Evolutionary conservation across 1,140 invertebrate species (phyloP).

Genomic region (Plectrocnemia conspersa): DNA sequence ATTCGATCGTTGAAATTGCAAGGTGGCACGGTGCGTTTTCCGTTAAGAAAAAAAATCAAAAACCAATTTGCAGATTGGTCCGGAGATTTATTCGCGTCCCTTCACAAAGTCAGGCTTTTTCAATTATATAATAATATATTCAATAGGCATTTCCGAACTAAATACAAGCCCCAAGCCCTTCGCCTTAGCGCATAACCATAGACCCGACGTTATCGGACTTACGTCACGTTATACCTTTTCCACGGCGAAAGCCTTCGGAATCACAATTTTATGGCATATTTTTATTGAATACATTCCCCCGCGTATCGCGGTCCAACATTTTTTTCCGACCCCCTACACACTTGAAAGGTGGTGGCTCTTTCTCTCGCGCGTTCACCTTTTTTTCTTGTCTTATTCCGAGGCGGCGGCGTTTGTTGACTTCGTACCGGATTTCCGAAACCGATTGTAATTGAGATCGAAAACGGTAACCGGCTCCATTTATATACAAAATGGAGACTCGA

Average conservation of each 20-base stretch:
- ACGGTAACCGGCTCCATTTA: too few relatives aligned
- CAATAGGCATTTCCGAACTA: constrained; percentile 11
- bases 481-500: too few relatives aligned
- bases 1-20: too few relatives aligned
- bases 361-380: not conserved
- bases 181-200: not conserved
- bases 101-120: not conserved
- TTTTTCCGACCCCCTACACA: not conserved
- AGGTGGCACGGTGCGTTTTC: too few relatives aligned
- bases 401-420: not conserved
- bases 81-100: too few relatives aligned
- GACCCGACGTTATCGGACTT: not conserved
- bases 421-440: not conserved
- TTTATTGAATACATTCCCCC: constrained; percentile 19
- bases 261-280: constrained; percentile 19
- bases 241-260: not conserved
- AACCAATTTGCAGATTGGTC: too few relatives aligned
- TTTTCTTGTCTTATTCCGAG: not conserved
- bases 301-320: not conserved
- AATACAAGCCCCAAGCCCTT: not conserved
- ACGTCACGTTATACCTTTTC: constrained; percentile 9
- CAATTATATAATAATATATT: constrained; percentile 6
- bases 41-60: too few relatives aligned
- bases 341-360: not conserved
- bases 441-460: not conserved